A percentile compares a stretch with the other conserved stretches of the same genome.
phyloP scores from a whole-genome alignment of 2,797 vertebrate genomes.

The Loris lydekkerianus region DNA sequence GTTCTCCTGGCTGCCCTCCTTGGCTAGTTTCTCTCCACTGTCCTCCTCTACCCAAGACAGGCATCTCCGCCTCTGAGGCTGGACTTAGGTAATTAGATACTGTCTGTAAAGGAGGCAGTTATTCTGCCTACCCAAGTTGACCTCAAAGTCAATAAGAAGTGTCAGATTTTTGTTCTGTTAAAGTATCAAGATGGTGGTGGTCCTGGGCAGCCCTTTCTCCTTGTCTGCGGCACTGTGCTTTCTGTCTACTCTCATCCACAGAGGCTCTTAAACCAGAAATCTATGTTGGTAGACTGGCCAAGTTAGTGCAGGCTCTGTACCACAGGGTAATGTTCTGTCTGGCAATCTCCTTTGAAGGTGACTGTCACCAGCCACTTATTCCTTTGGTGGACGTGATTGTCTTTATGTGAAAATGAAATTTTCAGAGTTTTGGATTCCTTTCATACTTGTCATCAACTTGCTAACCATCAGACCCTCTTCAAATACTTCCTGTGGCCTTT shows the following conservation, averaged over 20 bases:
- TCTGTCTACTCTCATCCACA: background rate
- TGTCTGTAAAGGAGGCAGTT: background rate
- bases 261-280: conserved; percentile 1
- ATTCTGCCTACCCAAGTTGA: background rate
- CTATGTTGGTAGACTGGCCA: background rate
- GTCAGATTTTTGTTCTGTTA: background rate
- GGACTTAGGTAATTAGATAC: background rate
- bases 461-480: background rate
- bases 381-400: background rate
- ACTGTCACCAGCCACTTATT: background rate
- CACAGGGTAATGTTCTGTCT: background rate
- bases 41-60: background rate
- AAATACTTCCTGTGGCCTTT: background rate
- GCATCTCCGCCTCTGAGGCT: background rate
- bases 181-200: background rate
- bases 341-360: background rate
- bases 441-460: conserved; percentile 5
- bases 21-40: background rate
- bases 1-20: background rate
- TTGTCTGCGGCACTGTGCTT: background rate
- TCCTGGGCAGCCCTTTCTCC: background rate
- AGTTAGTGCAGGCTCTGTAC: background rate
- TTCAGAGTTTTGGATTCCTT: background rate
- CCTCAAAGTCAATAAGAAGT: background rate
- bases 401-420: conserved; percentile 48